Conservation (phyloP, 2,797 vertebrate species). For the Vespertilio murinus region DNA sequence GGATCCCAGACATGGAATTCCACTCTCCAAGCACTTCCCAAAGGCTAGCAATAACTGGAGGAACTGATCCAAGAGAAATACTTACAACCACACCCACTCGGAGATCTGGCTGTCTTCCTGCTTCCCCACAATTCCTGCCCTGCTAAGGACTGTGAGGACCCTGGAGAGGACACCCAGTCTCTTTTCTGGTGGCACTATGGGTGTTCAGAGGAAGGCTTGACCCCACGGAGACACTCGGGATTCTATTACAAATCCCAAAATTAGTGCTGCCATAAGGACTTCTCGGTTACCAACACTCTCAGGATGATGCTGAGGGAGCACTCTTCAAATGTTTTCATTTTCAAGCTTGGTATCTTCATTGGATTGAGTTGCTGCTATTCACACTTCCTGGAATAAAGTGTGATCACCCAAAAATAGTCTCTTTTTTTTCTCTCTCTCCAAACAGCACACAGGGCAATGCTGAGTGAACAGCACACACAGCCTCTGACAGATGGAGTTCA, state of each 20-base stretch:
- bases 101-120: not conserved
- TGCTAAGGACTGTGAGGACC: not conserved
- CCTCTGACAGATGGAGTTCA: not conserved
- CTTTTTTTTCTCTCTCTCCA: not conserved
- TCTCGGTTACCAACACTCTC: not conserved
- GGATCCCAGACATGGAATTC: not conserved
- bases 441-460: not conserved
- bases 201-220: not conserved
- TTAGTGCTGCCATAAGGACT: not conserved
- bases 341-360: not conserved
- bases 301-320: not conserved
- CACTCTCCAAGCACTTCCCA: not conserved
- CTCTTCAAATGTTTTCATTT: not conserved
- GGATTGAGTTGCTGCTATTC: not conserved
- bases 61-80: not conserved
- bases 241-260: not conserved
- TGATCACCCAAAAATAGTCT: not conserved
- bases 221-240: rapidly evolving
- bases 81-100: not conserved
- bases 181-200: rapidly evolving
- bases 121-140: not conserved
- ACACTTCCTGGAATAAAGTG: not conserved
- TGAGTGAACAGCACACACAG: not conserved
- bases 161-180: not conserved
- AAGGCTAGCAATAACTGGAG: not conserved